Conservation (phyloP, 2,888 invertebrate genomes). For the Gerris lacustris region DNA sequence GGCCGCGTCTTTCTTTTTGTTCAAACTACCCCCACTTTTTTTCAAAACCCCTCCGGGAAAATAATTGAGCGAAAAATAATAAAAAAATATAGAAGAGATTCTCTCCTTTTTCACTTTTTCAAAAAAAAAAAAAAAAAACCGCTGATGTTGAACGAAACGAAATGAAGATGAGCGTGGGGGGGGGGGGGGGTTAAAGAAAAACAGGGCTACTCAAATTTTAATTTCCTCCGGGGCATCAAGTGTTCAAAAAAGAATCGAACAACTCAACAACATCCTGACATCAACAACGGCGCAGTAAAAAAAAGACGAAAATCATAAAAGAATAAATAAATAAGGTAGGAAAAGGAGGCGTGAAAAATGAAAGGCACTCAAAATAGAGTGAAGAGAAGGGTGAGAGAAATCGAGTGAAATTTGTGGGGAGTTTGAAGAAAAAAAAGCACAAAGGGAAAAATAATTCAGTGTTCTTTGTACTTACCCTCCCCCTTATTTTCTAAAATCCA, state of each 20-base stretch:
- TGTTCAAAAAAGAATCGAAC: no score
- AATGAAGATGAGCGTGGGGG: no score
- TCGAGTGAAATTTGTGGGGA: no score
- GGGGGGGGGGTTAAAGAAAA: background rate
- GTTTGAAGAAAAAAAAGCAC: background rate
- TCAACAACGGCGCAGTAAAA: background rate
- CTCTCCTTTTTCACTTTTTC: background rate
- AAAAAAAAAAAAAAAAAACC: background rate
- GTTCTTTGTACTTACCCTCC: background rate
- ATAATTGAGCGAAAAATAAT: no score
- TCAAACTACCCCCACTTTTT: no score
- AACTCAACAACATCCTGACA: background rate
- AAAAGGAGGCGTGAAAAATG: constrained; percentile 3
- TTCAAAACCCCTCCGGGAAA: no score
- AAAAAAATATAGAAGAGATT: no score
- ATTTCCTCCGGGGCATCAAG: background rate
- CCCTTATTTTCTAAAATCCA: background rate
- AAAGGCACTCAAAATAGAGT: background rate
- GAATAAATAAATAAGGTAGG: background rate
- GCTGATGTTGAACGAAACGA: background rate
- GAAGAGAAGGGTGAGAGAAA: background rate
- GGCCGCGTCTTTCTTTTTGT: no score
- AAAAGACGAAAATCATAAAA: background rate
- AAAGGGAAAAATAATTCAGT: background rate
- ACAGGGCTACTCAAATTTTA: constrained; percentile 1